Conservation (phyloP, 2,113 vertebrate genomes). For the Alethe diademata region DNA sequence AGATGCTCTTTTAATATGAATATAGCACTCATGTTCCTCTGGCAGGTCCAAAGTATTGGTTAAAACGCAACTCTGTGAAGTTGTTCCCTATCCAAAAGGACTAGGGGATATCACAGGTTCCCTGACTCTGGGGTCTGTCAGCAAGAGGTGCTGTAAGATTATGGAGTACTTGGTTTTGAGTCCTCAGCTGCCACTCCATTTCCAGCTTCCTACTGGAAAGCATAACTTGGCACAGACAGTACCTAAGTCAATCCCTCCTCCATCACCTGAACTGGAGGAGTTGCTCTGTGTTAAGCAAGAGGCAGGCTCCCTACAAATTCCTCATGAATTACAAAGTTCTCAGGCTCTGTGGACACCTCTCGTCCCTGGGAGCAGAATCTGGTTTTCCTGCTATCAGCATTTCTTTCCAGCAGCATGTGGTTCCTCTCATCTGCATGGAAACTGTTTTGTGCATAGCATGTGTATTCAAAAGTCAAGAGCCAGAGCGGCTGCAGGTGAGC, state of each 20-base stretch:
- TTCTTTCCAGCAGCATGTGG: slow-evolving; percentile 23
- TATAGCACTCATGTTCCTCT: not conserved
- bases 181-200: not conserved
- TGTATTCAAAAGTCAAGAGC: slow-evolving; percentile 34
- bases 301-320: not conserved
- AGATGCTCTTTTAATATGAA: not conserved
- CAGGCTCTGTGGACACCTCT: not conserved
- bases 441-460: not conserved
- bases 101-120: not conserved
- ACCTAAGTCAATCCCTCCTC: not conserved
- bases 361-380: not conserved
- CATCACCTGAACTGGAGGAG: not conserved
- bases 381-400: not conserved
- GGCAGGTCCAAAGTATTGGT: not conserved
- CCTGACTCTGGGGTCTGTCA: not conserved
- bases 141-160: not conserved
- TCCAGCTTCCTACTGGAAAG: not conserved
- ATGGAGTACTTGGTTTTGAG: not conserved
- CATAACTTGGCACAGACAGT: not conserved
- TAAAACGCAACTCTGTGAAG: not conserved
- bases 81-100: not conserved
- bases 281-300: not conserved
- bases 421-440: slow-evolving; percentile 34
- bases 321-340: not conserved
- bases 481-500: slow-evolving; percentile 49